Evolutionary conservation across 2,113 vertebrate species (phyloP), one percentile per base, ranked within the genome.

Genomic region (Siniperca chuatsi): DNA sequence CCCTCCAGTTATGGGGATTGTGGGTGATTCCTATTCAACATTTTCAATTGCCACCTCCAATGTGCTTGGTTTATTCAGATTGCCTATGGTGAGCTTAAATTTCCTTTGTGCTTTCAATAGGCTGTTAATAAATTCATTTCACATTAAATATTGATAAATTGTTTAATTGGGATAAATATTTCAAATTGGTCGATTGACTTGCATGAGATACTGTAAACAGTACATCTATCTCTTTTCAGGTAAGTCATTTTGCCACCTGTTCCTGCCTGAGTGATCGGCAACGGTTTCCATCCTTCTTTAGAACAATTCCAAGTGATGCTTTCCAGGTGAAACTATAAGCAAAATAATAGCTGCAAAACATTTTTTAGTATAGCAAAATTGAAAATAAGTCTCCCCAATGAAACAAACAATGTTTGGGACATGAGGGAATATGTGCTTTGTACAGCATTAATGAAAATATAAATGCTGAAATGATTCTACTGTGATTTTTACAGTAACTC

Each of bases 1-100:
- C 5, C 90, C 94, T 10, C 91, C 92, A 1, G 92, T 94, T 37
- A 42, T 94, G 58, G 94, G 90, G 57, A 93, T 95, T 21, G 89
- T 95, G 13, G 94, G 94, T 33, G 94, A 95, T 75, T 83, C 93
- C 10, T 89, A 81, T 5, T 94, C 94, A 3, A 93, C 92, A 44
- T 81, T 89, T n/a, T 91, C 90, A 40, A 93, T 95, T 46, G 90
- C 94, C 35, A 92, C 92, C 40, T 94, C 94, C 35, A 86, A 83
- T 83, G 90, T 94, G 0, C 73, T 95, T 74, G 91, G 94, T 21
- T 79, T 93, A 68, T 95, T 90, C 79, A 88, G 71, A 55, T 46
- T 95, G 6, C 94, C 94, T 7, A 82, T 93, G 91, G 94, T 94
- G 90, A 74, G 90, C 58, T 69, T 33, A 21, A 0, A 48, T 25